Evolutionary conservation across 1,140 invertebrate genomes (phyloP).

Genomic region (Helicoverpa armigera): DNA sequence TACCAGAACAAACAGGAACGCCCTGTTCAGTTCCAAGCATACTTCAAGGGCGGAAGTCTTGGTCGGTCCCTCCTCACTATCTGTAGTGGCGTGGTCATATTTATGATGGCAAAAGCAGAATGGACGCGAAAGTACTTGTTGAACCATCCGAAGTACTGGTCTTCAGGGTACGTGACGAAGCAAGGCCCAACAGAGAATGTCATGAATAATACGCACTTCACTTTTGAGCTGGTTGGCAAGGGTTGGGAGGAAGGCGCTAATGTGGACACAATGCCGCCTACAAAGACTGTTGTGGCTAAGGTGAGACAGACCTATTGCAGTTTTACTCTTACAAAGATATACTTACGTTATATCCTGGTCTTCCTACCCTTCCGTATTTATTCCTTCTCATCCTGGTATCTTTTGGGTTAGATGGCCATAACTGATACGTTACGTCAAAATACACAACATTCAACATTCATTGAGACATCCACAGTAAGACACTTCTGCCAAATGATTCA

Average conservation of each 20-base stretch:
- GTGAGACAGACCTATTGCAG: slow-evolving; percentile 65
- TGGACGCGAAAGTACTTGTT: slow-evolving; percentile 89
- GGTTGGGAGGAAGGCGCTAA: slow-evolving; percentile 92
- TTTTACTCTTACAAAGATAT: too few species aligned
- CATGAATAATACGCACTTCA: slow-evolving; percentile 89
- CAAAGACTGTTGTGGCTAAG: slow-evolving; percentile 90
- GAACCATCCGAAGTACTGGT: slow-evolving; percentile 82
- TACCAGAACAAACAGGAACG: slow-evolving; percentile 90
- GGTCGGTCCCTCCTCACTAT: slow-evolving; percentile 82
- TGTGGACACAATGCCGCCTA: slow-evolving; percentile 88
- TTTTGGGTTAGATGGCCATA: too few species aligned
- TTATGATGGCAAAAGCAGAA: slow-evolving; percentile 89
- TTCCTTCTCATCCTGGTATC: too few species aligned
- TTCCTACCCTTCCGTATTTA: too few species aligned
- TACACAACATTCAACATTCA: too few species aligned
- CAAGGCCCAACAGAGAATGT: slow-evolving; percentile 89
- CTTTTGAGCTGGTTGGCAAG: slow-evolving; percentile 90
- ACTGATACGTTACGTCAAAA: too few species aligned
- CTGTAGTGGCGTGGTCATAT: slow-evolving; percentile 89
- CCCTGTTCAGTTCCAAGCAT: slow-evolving; percentile 89
- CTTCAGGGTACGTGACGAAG: slow-evolving; percentile 88
- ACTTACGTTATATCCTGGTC: too few species aligned
- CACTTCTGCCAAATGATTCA: too few species aligned
- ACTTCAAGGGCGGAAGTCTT: slow-evolving; percentile 87
- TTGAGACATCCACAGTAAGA: too few species aligned